Percentiles rank a stretch among this genome's conserved stretches.
These are phyloP conservation scores for Rhorus exstirpatorius DNA, from an alignment of 2,888 invertebrate genomes.

Conservation along the genomic window DNA sequence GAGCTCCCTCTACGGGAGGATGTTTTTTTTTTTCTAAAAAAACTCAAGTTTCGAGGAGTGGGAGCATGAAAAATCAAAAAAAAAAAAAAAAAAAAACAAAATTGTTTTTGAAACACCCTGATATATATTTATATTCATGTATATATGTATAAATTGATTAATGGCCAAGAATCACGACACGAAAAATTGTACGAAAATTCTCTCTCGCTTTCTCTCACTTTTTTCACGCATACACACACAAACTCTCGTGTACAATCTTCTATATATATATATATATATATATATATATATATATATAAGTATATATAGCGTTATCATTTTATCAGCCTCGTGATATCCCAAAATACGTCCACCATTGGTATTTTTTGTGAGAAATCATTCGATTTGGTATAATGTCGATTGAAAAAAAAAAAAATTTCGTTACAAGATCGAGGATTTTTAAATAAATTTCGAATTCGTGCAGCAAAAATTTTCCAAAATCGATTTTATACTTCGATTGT, in stretches of 20 bases:
- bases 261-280: too few species aligned
- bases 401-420: neutral
- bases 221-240: conserved; percentile 2
- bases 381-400: neutral
- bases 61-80: too few species aligned
- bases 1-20: too few species aligned
- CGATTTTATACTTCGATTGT: neutral
- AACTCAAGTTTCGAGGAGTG: too few species aligned
- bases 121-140: too few species aligned
- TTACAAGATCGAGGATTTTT: neutral
- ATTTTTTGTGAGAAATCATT: neutral
- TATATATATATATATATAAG: too few species aligned
- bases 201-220: conserved; percentile 2
- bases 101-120: too few species aligned
- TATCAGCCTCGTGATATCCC: conserved; percentile 49
- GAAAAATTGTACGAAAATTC: conserved; percentile 30
- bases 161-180: conserved; percentile 41
- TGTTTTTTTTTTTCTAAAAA: too few species aligned
- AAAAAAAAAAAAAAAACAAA: too few species aligned
- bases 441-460: neutral
- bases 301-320: conserved; percentile 54
- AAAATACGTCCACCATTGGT: conserved; percentile 25
- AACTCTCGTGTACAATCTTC: conserved; percentile 49
- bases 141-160: conserved; percentile 6
- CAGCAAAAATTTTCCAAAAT: neutral